A percentile compares a stretch with the other conserved stretches of the same genome.
These are phyloP conservation scores for Galendromus occidentalis DNA, from an alignment of 1,140 invertebrate species.

Conservation along the genomic window DNA sequence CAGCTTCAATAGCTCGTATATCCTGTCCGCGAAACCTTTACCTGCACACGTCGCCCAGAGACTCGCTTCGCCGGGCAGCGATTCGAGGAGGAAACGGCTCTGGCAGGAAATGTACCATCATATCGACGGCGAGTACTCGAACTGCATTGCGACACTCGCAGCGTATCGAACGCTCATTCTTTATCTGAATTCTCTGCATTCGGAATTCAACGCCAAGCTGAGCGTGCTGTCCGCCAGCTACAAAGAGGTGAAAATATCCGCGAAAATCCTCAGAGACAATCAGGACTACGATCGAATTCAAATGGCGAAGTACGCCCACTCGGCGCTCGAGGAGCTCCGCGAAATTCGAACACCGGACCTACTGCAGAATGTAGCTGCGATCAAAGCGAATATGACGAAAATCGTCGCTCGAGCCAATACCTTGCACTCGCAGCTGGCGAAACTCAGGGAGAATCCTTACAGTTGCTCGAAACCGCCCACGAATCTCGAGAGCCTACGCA, in stretches of 20 bases:
- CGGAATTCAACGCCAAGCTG: not conserved
- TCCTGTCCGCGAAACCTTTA: not conserved
- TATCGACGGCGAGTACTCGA: not conserved
- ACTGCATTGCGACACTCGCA: not conserved
- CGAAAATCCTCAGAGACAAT: not conserved
- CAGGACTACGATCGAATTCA: not conserved
- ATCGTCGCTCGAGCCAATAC: not conserved
- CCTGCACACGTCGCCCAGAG: not conserved
- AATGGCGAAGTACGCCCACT: not conserved
- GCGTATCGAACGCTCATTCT: not conserved
- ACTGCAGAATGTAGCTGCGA: not conserved
- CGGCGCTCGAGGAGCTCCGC: not conserved
- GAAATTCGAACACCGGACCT: not conserved
- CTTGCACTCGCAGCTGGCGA: not conserved
- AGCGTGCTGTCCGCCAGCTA: not conserved
- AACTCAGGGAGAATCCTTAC: not conserved
- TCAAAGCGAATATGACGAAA: not conserved
- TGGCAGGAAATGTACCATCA: conserved; percentile 2
- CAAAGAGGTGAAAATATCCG: not conserved
- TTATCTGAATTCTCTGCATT: not conserved
- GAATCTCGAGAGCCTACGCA: not conserved
- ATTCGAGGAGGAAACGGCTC: not conserved
- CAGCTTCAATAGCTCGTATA: not conserved
- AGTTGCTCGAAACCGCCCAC: not conserved
- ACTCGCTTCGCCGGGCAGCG: not conserved